These are phyloP conservation scores for Leptinotarsa juncta DNA, from an alignment of 2,888 invertebrate species.

Conservation along the genomic window DNA sequence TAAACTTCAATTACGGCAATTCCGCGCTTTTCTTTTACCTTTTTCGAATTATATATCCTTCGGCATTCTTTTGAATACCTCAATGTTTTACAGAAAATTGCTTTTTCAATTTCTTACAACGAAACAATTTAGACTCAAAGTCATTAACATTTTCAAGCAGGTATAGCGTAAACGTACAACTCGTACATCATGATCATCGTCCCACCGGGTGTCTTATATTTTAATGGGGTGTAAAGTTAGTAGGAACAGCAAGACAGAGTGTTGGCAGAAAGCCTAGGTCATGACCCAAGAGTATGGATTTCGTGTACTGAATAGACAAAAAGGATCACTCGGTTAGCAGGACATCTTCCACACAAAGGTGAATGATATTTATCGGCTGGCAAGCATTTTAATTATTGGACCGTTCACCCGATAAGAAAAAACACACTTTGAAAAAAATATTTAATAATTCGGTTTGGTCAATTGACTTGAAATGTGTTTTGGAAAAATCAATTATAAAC, in stretches of 20 bases:
- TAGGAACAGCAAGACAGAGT: not conserved
- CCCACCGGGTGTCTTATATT: slow-evolving; percentile 3
- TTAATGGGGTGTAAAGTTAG: slow-evolving; percentile 16
- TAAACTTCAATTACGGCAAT: too few species aligned
- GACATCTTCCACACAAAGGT: slow-evolving; percentile 8
- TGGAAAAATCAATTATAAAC: not conserved
- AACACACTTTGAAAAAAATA: too few species aligned
- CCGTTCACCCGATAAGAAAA: not conserved
- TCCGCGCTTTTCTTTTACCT: too few species aligned
- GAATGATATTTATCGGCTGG: not conserved
- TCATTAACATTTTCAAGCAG: not conserved
- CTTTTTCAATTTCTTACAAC: too few species aligned
- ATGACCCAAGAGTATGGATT: not conserved
- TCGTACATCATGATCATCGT: not conserved
- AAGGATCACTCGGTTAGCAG: not conserved
- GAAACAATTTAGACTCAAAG: too few species aligned
- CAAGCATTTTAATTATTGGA: not conserved
- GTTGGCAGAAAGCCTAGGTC: slow-evolving; percentile 11
- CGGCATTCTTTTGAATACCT: too few species aligned
- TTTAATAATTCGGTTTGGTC: too few species aligned
- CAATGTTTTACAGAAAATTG: too few species aligned
- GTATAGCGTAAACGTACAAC: not conserved
- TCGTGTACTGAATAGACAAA: not conserved
- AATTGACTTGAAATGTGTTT: too few species aligned
- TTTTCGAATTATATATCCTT: too few species aligned